Base-by-base conservation (phyloP, 1,140 invertebrate species). In the Antheraea pernyi region DNA sequence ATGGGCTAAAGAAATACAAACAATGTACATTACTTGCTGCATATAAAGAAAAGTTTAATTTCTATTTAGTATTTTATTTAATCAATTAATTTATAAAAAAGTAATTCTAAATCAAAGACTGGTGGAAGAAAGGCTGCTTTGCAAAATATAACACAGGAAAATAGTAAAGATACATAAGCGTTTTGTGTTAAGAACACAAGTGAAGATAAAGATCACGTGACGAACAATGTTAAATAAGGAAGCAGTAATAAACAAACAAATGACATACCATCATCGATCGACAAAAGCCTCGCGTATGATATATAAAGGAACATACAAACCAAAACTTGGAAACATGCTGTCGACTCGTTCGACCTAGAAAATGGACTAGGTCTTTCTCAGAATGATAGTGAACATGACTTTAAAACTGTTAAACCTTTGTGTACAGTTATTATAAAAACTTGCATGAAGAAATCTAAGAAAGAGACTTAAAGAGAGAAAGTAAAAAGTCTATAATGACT, bases 251-350 rank as follows among this genome's bases (percentile, higher is more conserved):
- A 64, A 69, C 79, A 79, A 81, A 78, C 59, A 62, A 39, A 76
- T 71, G 60, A 82, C 76, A 84, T 83, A 84, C 82, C 79, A 83
- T 73, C 77, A 79, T n/a, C 16, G 46, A 82, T 75, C 68, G 78
- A 76, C 78, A 81, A 78, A 91, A 89, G 87, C 87, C 69, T 81
- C 77, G 83, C 81, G 77, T 75, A 81, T 79, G 86, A 83, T 81
- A 80, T 36, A 18, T 30, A 84, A 83, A 79, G 72, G 75, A 80
- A 78, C 77, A 71, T 73, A 74, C 78, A 84, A 91, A 91, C 88
- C 89, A 90, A 91, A 90, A 89, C 82, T 91, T 89, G 88, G 88
- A 91, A 91, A 91, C 89, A 89, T 90, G 89, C 89, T 86, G 83
- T 77, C 79, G 85, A 89, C 84, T 89, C 84, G 83, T 78, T 79